Evolutionary conservation across 2,113 vertebrate species (phyloP).

Genomic region (Hippocampus abdominalis): DNA sequence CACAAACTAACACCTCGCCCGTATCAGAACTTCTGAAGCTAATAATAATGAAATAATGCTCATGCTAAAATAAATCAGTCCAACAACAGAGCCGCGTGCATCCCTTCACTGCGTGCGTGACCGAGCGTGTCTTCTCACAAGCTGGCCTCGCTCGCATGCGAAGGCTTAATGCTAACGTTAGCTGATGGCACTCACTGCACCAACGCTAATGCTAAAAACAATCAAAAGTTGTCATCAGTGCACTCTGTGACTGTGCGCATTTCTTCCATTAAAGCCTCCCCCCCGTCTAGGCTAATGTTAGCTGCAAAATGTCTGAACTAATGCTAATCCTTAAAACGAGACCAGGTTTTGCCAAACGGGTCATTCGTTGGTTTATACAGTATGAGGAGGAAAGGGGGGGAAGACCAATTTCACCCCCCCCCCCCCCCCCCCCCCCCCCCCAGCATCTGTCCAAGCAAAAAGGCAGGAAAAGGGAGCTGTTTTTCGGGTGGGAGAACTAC

Average conservation of each 20-base stretch:
- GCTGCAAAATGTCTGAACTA: background rate
- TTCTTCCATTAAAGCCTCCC: background rate
- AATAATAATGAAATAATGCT: too few species aligned
- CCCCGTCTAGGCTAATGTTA: background rate
- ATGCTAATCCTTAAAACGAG: background rate
- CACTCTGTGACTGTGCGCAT: background rate
- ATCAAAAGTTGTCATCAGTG: background rate
- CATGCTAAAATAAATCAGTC: too few species aligned
- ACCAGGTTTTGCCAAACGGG: background rate
- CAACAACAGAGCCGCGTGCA: too few species aligned
- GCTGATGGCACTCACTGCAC: background rate
- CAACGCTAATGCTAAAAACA: background rate
- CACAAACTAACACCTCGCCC: too few species aligned
- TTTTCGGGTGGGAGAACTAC: conserved; percentile 19
- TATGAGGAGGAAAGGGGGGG: background rate
- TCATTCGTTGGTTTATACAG: background rate
- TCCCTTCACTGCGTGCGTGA: too few species aligned
- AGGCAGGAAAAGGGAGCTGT: conserved; percentile 7
- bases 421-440: too few species aligned
- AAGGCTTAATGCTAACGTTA: background rate
- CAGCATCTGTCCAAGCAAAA: conserved; percentile 36
- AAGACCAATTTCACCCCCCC: conserved; percentile 10
- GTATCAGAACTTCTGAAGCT: too few species aligned
- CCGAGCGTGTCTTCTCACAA: background rate
- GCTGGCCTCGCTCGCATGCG: too few species aligned